Percentiles rank a stretch among this genome's conserved stretches.
phyloP scores from a whole-genome alignment of 2,888 invertebrate genomes.

The Scaptomyza cyrtandrae region DNA sequence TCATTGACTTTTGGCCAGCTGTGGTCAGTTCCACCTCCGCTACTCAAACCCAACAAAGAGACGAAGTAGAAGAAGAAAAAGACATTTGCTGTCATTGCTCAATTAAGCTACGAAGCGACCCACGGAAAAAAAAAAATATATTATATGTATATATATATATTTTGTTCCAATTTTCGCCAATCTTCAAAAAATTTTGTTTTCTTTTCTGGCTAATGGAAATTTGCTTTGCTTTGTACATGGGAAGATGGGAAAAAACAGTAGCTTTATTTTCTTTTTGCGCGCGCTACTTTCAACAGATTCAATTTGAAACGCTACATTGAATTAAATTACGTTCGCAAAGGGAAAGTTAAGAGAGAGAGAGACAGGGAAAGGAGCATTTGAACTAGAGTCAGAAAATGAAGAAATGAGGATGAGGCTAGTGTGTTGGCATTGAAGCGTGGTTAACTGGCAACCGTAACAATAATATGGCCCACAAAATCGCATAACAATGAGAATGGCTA shows the following conservation, averaged over 20 bases:
- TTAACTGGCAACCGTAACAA: conserved; percentile 72
- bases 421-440: conserved; percentile 55
- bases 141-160: not conserved
- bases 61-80: conserved; percentile 24
- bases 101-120: conserved; percentile 57
- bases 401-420: conserved; percentile 43
- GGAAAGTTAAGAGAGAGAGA: conserved; percentile 13
- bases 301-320: conserved; percentile 78
- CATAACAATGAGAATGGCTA: conserved; percentile 77
- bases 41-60: not conserved
- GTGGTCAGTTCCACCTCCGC: conserved; percentile 8
- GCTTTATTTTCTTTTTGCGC: conserved; percentile 59
- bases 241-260: conserved; percentile 11
- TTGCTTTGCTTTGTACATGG: conserved; percentile 45
- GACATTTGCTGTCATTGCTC: conserved; percentile 64
- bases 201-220: conserved; percentile 63
- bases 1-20: conserved; percentile 38
- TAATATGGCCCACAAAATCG: conserved; percentile 77
- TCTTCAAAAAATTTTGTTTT: not conserved
- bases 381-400: conserved; percentile 8
- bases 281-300: conserved; percentile 71
- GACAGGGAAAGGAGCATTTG: not conserved
- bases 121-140: not conserved
- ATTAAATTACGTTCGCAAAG: conserved; percentile 70
- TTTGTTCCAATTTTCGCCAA: conserved; percentile 29